Evolutionary conservation across 2,888 invertebrate species (phyloP).

Genomic region (Malthinus seriepunctatus): DNA sequence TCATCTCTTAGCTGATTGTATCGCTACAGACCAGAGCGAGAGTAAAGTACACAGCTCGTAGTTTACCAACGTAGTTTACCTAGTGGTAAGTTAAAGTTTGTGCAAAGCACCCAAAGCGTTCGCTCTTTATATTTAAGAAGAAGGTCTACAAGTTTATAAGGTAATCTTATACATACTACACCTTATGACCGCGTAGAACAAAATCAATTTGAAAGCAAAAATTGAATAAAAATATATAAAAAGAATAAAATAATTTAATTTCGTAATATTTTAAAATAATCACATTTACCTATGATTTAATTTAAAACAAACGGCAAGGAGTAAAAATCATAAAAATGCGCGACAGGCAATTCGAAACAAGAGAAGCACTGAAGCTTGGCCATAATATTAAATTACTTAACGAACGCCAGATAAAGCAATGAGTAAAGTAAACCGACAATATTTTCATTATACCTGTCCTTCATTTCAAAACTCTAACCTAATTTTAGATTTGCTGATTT

Average conservation of each 20-base stretch:
- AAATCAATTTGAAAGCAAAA: background rate
- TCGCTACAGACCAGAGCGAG: constrained; percentile 45
- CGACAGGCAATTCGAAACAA: constrained; percentile 34
- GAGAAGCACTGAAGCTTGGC: constrained; percentile 39
- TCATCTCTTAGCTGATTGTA: constrained; percentile 49
- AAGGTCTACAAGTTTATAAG: constrained; percentile 43
- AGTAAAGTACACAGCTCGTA: constrained; percentile 43
- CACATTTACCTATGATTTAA: constrained; percentile 13
- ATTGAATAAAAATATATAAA: background rate
- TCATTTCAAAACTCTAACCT: constrained; percentile 31
- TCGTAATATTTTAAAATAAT: background rate
- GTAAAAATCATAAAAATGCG: constrained; percentile 35
- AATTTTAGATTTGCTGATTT: constrained; percentile 32
- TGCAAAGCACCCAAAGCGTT: constrained; percentile 45
- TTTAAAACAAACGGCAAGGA: constrained; percentile 23
- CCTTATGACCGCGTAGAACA: background rate
- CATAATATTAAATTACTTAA: constrained; percentile 53
- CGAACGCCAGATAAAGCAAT: constrained; percentile 50
- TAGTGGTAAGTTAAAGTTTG: constrained; percentile 47
- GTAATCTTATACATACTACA: constrained; percentile 33
- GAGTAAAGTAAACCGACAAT: constrained; percentile 50
- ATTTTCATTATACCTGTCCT: constrained; percentile 47
- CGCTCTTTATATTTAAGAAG: constrained; percentile 44
- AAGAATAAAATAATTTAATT: background rate
- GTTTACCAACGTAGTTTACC: constrained; percentile 48